Evolutionary conservation across 2,888 invertebrate species (phyloP).

Genomic region (Athalia circularis): DNA sequence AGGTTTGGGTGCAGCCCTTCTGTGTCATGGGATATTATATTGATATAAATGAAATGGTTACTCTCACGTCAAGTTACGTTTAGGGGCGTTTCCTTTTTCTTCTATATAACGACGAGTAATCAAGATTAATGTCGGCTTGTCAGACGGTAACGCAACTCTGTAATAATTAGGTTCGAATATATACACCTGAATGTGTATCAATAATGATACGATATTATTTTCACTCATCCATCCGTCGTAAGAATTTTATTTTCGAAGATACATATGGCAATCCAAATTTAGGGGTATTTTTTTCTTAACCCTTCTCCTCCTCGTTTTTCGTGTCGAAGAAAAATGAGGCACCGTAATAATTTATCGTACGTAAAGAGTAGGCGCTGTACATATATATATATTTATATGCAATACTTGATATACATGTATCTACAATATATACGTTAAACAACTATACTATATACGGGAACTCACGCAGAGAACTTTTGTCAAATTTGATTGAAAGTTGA

Average conservation of each 20-base stretch:
- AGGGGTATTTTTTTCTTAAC: no score
- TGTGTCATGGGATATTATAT: conserved; percentile 27
- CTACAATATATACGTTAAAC: neutral
- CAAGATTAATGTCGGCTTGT: conserved; percentile 43
- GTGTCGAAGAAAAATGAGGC: no score
- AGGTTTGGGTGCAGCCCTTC: neutral
- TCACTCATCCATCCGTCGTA: no score
- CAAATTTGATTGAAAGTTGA: conserved; percentile 51
- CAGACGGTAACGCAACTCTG: conserved; percentile 1
- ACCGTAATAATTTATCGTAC: no score
- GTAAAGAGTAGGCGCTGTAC: no score
- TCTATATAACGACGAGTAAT: neutral
- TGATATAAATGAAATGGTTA: conserved; percentile 43
- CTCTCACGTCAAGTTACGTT: neutral
- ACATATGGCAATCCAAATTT: no score
- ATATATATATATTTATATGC: neutral
- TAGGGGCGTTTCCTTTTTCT: neutral
- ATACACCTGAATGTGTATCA: no score
- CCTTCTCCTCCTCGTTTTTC: no score
- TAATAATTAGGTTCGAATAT: conserved; percentile 42
- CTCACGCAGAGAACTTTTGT: conserved; percentile 32
- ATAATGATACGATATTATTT: no score
- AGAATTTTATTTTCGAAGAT: no score
- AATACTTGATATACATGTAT: neutral
- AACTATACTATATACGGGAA: neutral